Conservation (phyloP, 2,113 vertebrate genomes). For the Bubo bubo region DNA sequence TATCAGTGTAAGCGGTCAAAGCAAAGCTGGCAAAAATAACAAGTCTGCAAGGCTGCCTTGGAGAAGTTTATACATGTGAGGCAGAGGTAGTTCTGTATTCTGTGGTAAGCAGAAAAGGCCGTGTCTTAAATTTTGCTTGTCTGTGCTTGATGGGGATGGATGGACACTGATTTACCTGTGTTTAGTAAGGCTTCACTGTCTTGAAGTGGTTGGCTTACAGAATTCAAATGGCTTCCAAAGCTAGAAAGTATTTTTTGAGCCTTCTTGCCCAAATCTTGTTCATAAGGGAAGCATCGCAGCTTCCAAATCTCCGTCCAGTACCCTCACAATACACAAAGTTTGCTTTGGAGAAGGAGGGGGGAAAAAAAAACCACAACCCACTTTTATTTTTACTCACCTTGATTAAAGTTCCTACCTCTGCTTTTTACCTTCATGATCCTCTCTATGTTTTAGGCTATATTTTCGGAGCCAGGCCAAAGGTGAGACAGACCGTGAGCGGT, state of each 20-base stretch:
- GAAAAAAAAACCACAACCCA: not conserved
- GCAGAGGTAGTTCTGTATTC: not conserved
- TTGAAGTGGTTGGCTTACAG: not conserved
- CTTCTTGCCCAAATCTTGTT: not conserved
- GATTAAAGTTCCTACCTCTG: not conserved
- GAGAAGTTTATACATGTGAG: not conserved
- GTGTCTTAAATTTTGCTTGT: not conserved
- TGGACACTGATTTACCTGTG: not conserved
- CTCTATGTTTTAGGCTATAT: conserved; percentile 73
- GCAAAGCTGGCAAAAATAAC: not conserved
- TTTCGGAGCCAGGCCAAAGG: conserved; percentile 86
- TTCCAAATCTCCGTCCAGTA: not conserved
- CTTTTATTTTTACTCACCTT: not conserved
- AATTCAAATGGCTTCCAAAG: not conserved
- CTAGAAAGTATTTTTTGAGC: not conserved
- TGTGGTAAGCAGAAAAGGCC: not conserved
- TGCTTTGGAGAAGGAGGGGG: not conserved
- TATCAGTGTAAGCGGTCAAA: not conserved
- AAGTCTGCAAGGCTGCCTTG: not conserved
- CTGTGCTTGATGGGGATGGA: not conserved
- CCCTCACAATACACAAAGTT: not conserved
- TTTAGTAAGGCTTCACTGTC: not conserved
- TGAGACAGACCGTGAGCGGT: conserved; percentile 86
- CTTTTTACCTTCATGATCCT: not conserved
- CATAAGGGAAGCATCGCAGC: not conserved